Evolutionary conservation across 2,113 vertebrate species (phyloP).

Genomic region (Sturnira hondurensis): DNA sequence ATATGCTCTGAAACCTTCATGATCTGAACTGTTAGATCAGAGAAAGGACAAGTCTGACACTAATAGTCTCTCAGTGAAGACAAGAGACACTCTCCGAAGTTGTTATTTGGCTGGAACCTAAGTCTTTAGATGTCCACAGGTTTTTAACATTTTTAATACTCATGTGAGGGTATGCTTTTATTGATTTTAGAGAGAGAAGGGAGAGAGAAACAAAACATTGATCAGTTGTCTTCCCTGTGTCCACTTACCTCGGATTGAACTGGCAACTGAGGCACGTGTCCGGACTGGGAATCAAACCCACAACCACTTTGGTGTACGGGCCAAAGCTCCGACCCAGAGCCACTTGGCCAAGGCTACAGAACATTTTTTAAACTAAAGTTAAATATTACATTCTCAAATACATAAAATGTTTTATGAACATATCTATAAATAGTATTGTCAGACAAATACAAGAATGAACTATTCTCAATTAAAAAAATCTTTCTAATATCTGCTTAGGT

Average conservation of each 20-base stretch:
- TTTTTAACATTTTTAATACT: background rate
- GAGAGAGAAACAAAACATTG: no score
- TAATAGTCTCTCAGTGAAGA: background rate
- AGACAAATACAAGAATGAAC: background rate
- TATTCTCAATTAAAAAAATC: background rate
- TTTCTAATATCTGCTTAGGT: background rate
- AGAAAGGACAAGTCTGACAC: background rate
- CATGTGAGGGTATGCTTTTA: no score
- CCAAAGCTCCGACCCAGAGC: no score
- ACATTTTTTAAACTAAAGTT: background rate
- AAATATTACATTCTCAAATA: background rate
- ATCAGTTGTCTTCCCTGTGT: no score
- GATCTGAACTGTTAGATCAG: background rate
- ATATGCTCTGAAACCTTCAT: background rate
- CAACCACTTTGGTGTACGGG: no score
- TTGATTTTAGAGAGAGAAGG: no score
- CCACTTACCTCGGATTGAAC: no score
- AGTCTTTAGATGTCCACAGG: background rate
- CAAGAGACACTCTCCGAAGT: background rate
- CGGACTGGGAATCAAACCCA: no score
- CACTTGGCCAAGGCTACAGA: no score
- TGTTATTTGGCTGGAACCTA: background rate
- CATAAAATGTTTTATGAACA: background rate
- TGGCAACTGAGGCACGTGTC: no score
- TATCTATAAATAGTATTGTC: background rate